A percentile compares a stretch with the other conserved stretches of the same genome.
phyloP scores from a whole-genome alignment of 2,113 vertebrate genomes.

The Paedocypris sp. region DNA sequence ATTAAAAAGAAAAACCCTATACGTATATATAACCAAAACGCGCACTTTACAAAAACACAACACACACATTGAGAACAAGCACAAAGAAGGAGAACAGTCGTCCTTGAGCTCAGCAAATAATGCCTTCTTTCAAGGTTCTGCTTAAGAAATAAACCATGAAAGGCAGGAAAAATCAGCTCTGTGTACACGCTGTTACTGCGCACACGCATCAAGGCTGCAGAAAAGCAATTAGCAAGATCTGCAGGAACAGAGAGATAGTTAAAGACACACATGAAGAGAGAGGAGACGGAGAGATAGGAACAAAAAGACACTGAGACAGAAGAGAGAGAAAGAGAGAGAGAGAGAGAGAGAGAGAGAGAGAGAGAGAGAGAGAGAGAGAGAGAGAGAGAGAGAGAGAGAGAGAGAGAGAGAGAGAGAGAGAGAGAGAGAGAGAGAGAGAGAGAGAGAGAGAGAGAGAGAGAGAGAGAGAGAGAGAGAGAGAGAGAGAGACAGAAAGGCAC shows the following conservation, averaged over 20 bases:
- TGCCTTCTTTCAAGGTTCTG: conserved; percentile 11
- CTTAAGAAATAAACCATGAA: conserved; percentile 3
- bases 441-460: too few relatives aligned
- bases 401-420: too few relatives aligned
- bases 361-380: not conserved
- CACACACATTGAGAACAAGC: not conserved
- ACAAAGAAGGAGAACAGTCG: not conserved
- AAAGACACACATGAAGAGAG: not conserved
- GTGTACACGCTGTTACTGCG: not conserved
- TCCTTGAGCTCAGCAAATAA: conserved; percentile 2
- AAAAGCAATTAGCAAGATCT: not conserved
- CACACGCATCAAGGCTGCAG: not conserved
- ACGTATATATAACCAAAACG: not conserved
- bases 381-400: not conserved
- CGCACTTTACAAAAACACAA: not conserved
- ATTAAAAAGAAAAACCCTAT: not conserved
- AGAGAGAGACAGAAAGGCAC: too few relatives aligned
- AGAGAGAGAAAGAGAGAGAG: not conserved
- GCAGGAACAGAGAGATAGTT: too few relatives aligned
- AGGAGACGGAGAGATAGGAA: not conserved
- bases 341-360: too few relatives aligned
- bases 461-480: not conserved
- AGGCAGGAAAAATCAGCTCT: not conserved
- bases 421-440: not conserved
- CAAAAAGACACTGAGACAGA: too few relatives aligned